Evolutionary conservation across 2,888 invertebrate genomes (phyloP).

Genomic region (Galeruca laticollis): DNA sequence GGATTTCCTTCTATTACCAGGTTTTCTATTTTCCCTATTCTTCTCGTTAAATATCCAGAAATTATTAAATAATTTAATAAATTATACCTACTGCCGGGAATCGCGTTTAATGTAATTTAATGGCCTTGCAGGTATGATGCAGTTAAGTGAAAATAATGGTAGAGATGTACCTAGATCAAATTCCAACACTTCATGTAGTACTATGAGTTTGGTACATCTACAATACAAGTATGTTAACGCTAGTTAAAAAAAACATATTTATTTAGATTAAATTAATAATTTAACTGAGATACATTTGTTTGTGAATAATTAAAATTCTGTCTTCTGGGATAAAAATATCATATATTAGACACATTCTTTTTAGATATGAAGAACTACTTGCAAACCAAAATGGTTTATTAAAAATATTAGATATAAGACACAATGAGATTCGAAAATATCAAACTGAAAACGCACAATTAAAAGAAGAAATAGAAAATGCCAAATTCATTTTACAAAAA

Average conservation of each 20-base stretch:
- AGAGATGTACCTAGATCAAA: slow-evolving; percentile 40
- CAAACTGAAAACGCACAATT: slow-evolving; percentile 56
- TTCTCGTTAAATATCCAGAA: background rate
- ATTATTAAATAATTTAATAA: background rate
- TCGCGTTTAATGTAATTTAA: too few species aligned
- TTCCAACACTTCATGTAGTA: slow-evolving; percentile 67
- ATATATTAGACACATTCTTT: background rate
- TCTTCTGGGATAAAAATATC: too few species aligned
- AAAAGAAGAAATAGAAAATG: slow-evolving; percentile 53
- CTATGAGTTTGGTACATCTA: slow-evolving; percentile 70
- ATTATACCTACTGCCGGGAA: too few species aligned
- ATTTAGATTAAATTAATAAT: too few species aligned
- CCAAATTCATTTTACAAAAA: slow-evolving; percentile 48
- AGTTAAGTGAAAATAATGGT: slow-evolving; percentile 42
- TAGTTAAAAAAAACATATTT: too few species aligned
- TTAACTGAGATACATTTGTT: too few species aligned
- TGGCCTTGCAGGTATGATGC: slow-evolving; percentile 52
- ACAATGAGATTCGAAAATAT: slow-evolving; percentile 57
- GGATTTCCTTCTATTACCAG: too few species aligned
- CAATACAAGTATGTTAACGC: slow-evolving; percentile 69
- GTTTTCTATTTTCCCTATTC: background rate
- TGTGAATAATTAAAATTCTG: too few species aligned
- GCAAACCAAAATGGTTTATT: slow-evolving; percentile 60
- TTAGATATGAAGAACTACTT: slow-evolving; percentile 61
- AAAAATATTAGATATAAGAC: slow-evolving; percentile 58